phyloP scores from a whole-genome alignment of 2,113 vertebrate species.

The Ivindomyrus marchei region DNA sequence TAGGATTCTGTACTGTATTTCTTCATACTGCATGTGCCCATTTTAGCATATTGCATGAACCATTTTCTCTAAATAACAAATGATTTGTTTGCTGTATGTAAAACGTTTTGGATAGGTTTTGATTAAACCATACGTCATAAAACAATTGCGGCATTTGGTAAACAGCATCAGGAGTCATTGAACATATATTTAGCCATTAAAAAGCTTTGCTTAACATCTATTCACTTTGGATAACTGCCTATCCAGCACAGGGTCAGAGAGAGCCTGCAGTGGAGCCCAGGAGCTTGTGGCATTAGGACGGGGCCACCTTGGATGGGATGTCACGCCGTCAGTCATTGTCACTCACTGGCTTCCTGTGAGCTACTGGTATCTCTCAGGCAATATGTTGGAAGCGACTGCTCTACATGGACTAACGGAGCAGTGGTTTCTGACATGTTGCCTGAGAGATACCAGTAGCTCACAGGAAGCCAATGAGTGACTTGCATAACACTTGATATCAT shows the following conservation, averaged over 20 bases:
- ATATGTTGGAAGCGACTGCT: no score
- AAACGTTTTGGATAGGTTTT: neutral
- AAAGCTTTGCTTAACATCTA: neutral
- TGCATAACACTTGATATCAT: neutral
- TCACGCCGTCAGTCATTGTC: neutral
- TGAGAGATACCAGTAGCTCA: neutral
- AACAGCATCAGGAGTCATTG: neutral
- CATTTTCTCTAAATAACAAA: neutral
- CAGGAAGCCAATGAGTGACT: neutral
- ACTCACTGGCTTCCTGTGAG: no score
- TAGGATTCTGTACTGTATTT: neutral
- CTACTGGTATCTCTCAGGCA: no score
- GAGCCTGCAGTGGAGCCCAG: neutral
- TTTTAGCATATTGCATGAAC: neutral
- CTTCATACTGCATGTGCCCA: neutral
- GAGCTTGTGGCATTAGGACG: neutral
- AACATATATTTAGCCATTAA: neutral
- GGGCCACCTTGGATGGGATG: neutral
- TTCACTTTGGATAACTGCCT: neutral
- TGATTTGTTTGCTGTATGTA: neutral
- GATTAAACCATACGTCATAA: neutral
- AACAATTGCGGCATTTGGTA: neutral
- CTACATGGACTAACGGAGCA: no score
- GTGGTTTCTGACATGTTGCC: no score
- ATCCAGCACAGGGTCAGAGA: neutral